Evolutionary conservation across 2,797 vertebrate species (phyloP).

Genomic region (Lutjanus argentimaculatus): DNA sequence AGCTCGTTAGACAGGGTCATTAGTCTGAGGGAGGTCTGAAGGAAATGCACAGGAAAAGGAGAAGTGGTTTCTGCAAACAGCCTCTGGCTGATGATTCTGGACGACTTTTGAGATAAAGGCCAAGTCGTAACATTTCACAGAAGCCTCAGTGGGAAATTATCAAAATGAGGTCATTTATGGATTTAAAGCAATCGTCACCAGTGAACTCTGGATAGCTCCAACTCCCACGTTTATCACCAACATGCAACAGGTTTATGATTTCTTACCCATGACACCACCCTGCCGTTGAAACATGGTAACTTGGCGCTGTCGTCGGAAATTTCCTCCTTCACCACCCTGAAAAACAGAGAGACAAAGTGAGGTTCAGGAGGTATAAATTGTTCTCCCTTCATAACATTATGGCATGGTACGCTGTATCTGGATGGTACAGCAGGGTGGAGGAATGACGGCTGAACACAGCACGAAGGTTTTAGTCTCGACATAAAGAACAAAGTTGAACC

Average conservation of each 20-base stretch:
- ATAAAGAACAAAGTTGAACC: conserved; percentile 23
- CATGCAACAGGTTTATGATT: conserved; percentile 26
- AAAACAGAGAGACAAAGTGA: conserved; percentile 44
- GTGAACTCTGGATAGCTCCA: neutral
- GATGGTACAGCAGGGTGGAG: neutral
- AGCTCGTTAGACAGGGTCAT: conserved; percentile 28
- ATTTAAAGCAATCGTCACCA: conserved; percentile 5
- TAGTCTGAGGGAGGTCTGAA: conserved; percentile 20
- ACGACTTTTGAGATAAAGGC: conserved; percentile 36
- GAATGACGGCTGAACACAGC: conserved; percentile 9
- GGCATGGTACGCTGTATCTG: conserved; percentile 8
- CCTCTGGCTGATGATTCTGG: conserved; percentile 27
- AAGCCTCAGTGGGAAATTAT: conserved; percentile 2
- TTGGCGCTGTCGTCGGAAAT: conserved; percentile 92
- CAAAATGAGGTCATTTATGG: conserved; percentile 9
- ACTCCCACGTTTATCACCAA: neutral
- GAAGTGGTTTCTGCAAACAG: conserved; percentile 38
- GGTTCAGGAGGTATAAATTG: conserved; percentile 21
- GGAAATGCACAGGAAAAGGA: conserved; percentile 25
- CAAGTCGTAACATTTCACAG: conserved; percentile 30
- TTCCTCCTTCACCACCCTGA: conserved; percentile 95
- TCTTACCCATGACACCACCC: conserved; percentile 93
- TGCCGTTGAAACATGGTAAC: conserved; percentile 92
- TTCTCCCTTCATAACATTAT: conserved; percentile 38
- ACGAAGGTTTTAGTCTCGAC: neutral